Base-by-base conservation (phyloP, 2,888 invertebrate species). In the Amphiduros pacificus region DNA sequence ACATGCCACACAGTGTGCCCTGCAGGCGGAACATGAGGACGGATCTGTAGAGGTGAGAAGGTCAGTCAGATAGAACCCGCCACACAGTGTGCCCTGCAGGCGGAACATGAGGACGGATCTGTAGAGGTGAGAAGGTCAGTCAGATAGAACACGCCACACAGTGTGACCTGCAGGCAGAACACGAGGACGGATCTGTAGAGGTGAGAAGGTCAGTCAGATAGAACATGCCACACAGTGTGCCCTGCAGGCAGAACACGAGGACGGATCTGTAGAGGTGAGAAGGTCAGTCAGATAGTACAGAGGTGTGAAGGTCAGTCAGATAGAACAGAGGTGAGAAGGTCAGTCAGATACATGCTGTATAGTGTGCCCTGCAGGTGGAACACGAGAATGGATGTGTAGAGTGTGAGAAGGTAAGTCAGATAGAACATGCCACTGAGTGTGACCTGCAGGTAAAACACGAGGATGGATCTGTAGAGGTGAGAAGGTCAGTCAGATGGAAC, bases 301-400 rank as follows among this genome's bases (percentile, higher is more conserved):
- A 69, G 65, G 73, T 72, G 53, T 20, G 56, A n/a, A n/a, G n/a
- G n/a, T n/a, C n/a, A n/a, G n/a, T n/a, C n/a, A n/a, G n/a, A n/a
- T n/a, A n/a, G n/a, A n/a, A n/a, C n/a, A n/a, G n/a, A n/a, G 74
- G 74, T 4, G 73, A 73, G 53, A 41, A 50, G 2, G 69, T 74
- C 1, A 62, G 68, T 3, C 70, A 71, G 44, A 60, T 63, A 6
- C 74, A 74, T 53, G 69, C 65, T 6, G 59, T 73, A 54, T 73
- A 74, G 56, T 69, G 69, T 58, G 73, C 69, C 17, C 63, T 65
- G 64, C 54, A 66, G 28, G 73, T 73, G 3, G 70, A 73, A 60
- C 26, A 62, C 26, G 71, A 71, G n/a, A 68, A 64, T 0, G 62
- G 57, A 9, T 20, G 65, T 0, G 44, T 53, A 1, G 64, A 69